Evolutionary conservation across 2,888 invertebrate genomes (phyloP), one percentile per base, ranked within the genome.

Genomic region (Sussaba pulchella): DNA sequence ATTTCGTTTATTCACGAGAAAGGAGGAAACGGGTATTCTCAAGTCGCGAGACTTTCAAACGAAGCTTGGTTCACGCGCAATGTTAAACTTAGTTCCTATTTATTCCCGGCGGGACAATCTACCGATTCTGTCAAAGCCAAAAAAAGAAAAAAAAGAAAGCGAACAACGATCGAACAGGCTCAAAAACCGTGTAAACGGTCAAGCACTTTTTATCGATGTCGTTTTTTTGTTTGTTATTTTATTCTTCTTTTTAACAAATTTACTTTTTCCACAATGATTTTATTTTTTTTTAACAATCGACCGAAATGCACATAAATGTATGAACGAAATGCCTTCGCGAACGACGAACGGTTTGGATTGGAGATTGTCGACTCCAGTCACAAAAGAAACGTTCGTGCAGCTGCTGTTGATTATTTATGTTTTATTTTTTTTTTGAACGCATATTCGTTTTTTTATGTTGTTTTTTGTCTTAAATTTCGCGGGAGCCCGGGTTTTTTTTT

Each of bases 41-140:
- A 52, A 76, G 45, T 61, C 70, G 79, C 50, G 54, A 59, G 61
- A 63, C 21, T 24, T 31, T 64, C 57, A 39, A 59, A 69, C 63
- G 63, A 71, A 61, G 64, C 69, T 66, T 69, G 61, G 64, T 79
- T 82, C 71, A 78, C 45, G 43, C 54, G 66, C 41, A 71, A 72
- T 72, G 69, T 84, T 74, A 82, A 84, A 85, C 74, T 88, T 88
- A 88, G 88, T 90, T 90, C 88, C 89, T 89, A 89, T 86, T 81
- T 83, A 79, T 83, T 83, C 78, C 75, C 81, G 82, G 75, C 67
- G 57, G 75, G 52, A 67, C 70, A 78, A 61, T 69, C 41, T 52
- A 14, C 52, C 31, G 61, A 63, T 52, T 75, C 52, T 75, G 72
- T 71, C 71, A 76, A 73, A 72, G 54, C 78, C 67, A 67, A 24